Evolutionary conservation across 2,797 vertebrate genomes (phyloP).

Genomic region (Bucorvus abyssinicus): DNA sequence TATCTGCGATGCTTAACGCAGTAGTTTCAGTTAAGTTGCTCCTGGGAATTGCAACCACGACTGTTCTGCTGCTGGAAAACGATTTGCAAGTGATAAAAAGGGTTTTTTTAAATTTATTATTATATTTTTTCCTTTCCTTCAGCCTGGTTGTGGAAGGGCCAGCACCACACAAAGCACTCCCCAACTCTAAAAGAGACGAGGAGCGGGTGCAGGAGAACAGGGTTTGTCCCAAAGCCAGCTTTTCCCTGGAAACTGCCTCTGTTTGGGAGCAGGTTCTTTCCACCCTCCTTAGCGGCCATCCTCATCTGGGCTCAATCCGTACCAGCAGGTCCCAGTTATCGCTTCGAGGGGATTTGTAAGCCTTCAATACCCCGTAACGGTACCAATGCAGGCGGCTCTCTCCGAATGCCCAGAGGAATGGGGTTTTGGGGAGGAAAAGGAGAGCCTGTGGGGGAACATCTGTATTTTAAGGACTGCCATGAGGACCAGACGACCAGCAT

Average conservation of each 20-base stretch:
- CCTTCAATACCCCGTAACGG: not conserved
- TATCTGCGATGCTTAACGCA: not conserved
- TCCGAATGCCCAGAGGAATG: not conserved
- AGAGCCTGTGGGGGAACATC: not conserved
- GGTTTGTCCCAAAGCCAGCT: not conserved
- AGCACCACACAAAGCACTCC: not conserved
- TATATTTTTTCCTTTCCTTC: not conserved
- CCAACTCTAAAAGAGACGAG: accelerated
- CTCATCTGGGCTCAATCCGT: not conserved
- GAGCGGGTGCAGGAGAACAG: accelerated
- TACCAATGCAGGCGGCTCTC: not conserved
- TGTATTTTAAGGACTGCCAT: not conserved
- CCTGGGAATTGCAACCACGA: not conserved
- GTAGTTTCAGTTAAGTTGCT: not conserved
- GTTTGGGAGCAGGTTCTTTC: not conserved
- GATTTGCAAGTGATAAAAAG: not conserved
- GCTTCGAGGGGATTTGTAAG: not conserved
- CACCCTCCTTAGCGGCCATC: accelerated
- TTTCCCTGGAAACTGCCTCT: not conserved
- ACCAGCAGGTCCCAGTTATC: not conserved
- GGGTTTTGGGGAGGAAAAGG: not conserved
- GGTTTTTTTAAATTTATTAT: not conserved
- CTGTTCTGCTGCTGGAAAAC: not conserved
- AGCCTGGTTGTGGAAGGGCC: not conserved
- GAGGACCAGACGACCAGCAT: not conserved